A percentile compares a stretch with the other conserved stretches of the same genome.
phyloP scores from a whole-genome alignment of 2,797 vertebrate species.

The Hybognathus amarus region DNA sequence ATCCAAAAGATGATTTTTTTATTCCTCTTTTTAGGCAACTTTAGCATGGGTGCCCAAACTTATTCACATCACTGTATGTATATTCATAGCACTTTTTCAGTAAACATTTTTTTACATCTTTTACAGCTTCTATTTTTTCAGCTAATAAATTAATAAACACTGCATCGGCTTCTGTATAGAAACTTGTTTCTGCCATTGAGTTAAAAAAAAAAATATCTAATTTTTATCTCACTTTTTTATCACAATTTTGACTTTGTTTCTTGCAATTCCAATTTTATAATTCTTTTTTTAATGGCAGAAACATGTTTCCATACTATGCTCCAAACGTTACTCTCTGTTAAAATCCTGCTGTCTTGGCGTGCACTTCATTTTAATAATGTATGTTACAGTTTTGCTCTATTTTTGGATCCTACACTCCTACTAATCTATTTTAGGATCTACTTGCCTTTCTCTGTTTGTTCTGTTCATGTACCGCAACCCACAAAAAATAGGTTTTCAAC shows the following conservation, averaged over 20 bases:
- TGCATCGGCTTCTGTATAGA: neutral
- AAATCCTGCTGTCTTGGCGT: neutral
- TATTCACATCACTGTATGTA: too few species aligned
- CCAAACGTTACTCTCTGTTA: neutral
- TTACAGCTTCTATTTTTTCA: neutral
- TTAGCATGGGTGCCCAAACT: too few species aligned
- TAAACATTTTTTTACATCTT: neutral
- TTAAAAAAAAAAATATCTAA: neutral
- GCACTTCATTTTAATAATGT: slow-evolving; percentile 4
- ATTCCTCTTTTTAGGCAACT: too few species aligned
- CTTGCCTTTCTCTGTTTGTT: neutral
- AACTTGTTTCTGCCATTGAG: neutral
- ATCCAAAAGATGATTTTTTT: too few species aligned
- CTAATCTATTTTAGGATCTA: slow-evolving; percentile 24
- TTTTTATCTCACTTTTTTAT: too few species aligned
- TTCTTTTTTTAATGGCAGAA: neutral
- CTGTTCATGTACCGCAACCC: neutral
- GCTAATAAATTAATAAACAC: neutral
- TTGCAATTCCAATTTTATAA: neutral
- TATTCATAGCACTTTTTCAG: neutral
- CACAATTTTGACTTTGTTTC: neutral
- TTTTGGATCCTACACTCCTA: slow-evolving; percentile 18
- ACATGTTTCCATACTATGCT: neutral
- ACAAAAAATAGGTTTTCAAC: neutral
- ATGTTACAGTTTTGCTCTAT: slow-evolving; percentile 13